Conservation (phyloP, 2,888 invertebrate genomes). For the Drosophila quinaria region DNA sequence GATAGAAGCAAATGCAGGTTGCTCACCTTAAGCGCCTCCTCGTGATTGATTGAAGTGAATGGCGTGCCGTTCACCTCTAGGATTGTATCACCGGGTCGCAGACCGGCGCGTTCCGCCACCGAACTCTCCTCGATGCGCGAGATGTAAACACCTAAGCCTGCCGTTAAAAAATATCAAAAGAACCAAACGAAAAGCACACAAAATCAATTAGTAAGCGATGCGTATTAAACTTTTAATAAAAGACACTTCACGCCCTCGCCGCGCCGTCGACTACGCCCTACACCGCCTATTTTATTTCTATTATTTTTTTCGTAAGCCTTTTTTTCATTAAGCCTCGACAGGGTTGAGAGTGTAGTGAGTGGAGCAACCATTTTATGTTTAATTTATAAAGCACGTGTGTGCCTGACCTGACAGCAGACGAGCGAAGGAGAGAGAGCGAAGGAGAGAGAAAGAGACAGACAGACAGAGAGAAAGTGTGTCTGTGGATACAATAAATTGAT, state of each 20-base stretch:
- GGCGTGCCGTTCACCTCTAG: slow-evolving; percentile 97
- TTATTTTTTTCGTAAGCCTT: slow-evolving; percentile 57
- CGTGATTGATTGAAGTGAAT: slow-evolving; percentile 96
- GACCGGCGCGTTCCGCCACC: slow-evolving; percentile 94
- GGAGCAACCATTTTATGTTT: slow-evolving; percentile 69
- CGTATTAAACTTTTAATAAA: slow-evolving; percentile 70
- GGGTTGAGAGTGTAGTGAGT: slow-evolving; percentile 46
- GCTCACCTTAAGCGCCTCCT: slow-evolving; percentile 95
- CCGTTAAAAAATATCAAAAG: slow-evolving; percentile 62
- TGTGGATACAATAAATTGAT: slow-evolving; percentile 43
- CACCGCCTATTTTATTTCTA: slow-evolving; percentile 20
- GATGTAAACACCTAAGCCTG: slow-evolving; percentile 96
- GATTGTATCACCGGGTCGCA: slow-evolving; percentile 97
- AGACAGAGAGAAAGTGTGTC: slow-evolving; percentile 18
- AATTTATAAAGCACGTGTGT: slow-evolving; percentile 73
- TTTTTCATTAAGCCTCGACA: slow-evolving; percentile 52
- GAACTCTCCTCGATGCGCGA: slow-evolving; percentile 96
- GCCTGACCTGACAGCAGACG: slow-evolving; percentile 34
- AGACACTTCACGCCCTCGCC: slow-evolving; percentile 31
- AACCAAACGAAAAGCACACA: slow-evolving; percentile 12
- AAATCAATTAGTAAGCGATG: slow-evolving; percentile 71
- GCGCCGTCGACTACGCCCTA: slow-evolving; percentile 9
- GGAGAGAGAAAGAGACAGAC: not conserved
- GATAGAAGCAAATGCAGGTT: slow-evolving; percentile 31
- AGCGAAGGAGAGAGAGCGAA: not conserved